These are phyloP conservation scores for Coleophora flavipennella DNA, from an alignment of 2,888 invertebrate genomes.

Conservation along the genomic window DNA sequence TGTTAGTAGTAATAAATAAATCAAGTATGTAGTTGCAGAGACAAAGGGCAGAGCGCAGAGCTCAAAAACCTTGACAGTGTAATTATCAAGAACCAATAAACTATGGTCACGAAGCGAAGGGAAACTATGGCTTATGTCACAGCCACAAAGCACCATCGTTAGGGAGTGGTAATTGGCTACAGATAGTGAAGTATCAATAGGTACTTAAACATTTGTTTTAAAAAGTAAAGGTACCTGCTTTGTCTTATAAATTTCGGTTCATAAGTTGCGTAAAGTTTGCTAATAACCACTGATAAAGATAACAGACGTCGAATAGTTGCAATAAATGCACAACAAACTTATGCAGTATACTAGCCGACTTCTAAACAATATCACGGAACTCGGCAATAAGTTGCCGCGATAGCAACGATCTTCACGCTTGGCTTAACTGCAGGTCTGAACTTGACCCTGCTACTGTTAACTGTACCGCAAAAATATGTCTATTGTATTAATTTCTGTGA, in stretches of 20 bases:
- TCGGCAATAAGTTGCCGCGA: neutral
- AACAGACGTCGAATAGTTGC: too few relatives aligned
- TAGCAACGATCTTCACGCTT: slow-evolving; percentile 21
- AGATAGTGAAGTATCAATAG: too few relatives aligned
- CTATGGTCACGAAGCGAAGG: slow-evolving; percentile 31
- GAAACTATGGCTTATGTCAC: slow-evolving; percentile 13
- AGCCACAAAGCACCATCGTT: slow-evolving; percentile 1
- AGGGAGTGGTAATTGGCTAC: slow-evolving; percentile 1
- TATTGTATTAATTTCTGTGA: too few relatives aligned
- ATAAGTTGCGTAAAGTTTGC: too few relatives aligned
- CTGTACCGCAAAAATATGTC: slow-evolving; percentile 17
- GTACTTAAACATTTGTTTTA: neutral
- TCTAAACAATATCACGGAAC: neutral
- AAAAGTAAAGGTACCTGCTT: too few relatives aligned
- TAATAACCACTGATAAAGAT: too few relatives aligned
- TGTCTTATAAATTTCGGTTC: too few relatives aligned
- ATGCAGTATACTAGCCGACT: too few relatives aligned
- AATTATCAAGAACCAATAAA: slow-evolving; percentile 35
- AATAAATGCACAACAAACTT: too few relatives aligned
- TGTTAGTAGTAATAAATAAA: too few relatives aligned
- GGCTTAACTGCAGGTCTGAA: slow-evolving; percentile 32
- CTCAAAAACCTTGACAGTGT: slow-evolving; percentile 37
- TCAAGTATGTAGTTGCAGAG: slow-evolving; percentile 10
- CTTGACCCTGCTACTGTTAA: slow-evolving; percentile 35
- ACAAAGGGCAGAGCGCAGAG: slow-evolving; percentile 36